Evolutionary conservation across 2,797 vertebrate species (phyloP), one percentile per base, ranked within the genome.

Genomic region (Eospalax fontanierii): DNA sequence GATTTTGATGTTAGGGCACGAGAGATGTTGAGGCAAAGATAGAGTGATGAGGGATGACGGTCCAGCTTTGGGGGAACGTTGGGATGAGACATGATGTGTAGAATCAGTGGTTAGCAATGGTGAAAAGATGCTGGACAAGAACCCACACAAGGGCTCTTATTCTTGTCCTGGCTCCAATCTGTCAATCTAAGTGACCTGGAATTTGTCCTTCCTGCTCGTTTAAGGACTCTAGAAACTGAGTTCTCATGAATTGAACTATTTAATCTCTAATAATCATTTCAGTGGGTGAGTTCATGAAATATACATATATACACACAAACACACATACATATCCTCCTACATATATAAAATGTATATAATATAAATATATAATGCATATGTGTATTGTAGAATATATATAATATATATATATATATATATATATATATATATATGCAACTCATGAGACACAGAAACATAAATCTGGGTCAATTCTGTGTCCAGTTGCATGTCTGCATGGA

Each of bases 11-110:
- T 71, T 4, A 43, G 40, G 66, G 63, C 1, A 9, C 18, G 40
- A 21, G 40, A 65, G 15, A 38, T 0, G 10, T 18, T 24, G 71
- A 63, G 61, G 71, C 1, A 6, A 10, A 38, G 0, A 0, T n/a
- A 68, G 83, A n/a, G n/a, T n/a, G n/a, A n/a, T 46, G 54, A 57
- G 57, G n/a, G 28, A 57, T 6, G 22, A 40, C 46, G 79, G 21
- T 12, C 43, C 6, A 12, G 33, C 10, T 38, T 63, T 35, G 4
- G 30, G 2, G 15, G 6, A 15, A 76, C 38, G 28, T 26, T 75
- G 30, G 21, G 38, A 3, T 71, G 0, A 71, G 54, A 61, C n/a
- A 43, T 28, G 46, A 12, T 19, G 2, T 2, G 0, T 30, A 16
- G 18, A 33, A 8, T 24, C 28, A 43, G 11, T 21, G 40, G 16